Base-by-base conservation (phyloP, 2,113 vertebrate species). In the Notarius lentiginosus region DNA sequence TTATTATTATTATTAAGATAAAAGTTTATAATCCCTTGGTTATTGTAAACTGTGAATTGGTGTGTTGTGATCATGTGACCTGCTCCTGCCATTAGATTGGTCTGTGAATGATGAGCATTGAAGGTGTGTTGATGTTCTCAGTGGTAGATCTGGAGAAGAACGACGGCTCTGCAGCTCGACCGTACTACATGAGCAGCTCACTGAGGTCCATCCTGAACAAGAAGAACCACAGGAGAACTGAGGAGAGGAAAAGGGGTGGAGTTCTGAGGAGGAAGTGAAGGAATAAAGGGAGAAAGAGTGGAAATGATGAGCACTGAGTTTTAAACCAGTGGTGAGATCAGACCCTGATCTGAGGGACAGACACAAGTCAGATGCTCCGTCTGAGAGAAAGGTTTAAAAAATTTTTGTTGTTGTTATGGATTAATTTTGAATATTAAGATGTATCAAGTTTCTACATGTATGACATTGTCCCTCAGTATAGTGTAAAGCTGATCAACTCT, bases 131-230 rank as follows among this genome's bases (percentile, higher is more conserved):
- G 14, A 34, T 70, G 95, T 93, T 89, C 90, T 89, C 88, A 96
- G 95, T 96, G 96, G 93, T 93, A 91, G 95, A 96, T 89, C 82
- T 95, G 93, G 95, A 96, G 91, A 91, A 90, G 86, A 95, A 95
- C 4, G 91, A 95, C 20, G 95, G 95, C 77, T 94, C 96, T 41
- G 41, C 89, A 0, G 88, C 80, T 49, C 94, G 90, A 76, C 95
- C 95, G 30, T 96, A 91, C 94, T 90, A 89, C 86, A 88, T 93
- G 95, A 92, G 7, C 87, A 90, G 87, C 51, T 80, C 79, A 11
- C 84, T 96, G 77, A 84, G 86, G 92, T 89, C 89, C 88, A 93
- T 96, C 90, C 91, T 93, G 22, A 90, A 93, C 76, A 92, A 93
- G 91, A 84, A 77, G 80, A 94, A 91, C 34, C 58, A 73, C 30